These are phyloP conservation scores for Scolanthus callimorphus DNA, from an alignment of 92 coral and sea anemone genomes.

Conservation along the genomic window DNA sequence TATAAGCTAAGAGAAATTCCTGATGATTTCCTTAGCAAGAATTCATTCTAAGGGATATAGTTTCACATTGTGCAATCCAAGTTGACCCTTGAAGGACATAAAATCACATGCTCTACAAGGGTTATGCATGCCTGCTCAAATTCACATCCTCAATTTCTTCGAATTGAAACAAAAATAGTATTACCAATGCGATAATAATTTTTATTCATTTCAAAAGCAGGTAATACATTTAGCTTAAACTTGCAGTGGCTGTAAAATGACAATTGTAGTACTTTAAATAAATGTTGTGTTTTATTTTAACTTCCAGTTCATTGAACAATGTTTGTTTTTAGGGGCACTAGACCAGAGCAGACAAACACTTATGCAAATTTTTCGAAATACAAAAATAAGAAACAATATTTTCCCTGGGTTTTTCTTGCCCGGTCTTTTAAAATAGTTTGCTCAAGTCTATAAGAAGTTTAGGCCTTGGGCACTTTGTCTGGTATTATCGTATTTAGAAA, in stretches of 20 bases:
- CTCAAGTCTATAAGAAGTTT: no score
- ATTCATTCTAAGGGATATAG: no score
- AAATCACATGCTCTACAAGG: not conserved
- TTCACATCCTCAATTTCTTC: not conserved
- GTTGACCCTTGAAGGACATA: not conserved
- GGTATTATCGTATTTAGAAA: no score
- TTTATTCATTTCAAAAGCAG: not conserved
- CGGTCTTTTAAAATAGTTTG: no score
- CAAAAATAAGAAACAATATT: not conserved
- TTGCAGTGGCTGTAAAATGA: no score
- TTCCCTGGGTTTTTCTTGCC: no score
- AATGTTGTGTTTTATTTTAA: not conserved
- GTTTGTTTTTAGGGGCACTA: not conserved
- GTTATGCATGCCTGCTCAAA: slow-evolving; percentile 20
- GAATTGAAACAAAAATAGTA: not conserved
- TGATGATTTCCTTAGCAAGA: no score
- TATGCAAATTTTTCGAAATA: not conserved
- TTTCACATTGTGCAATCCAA: no score
- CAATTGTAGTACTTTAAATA: no score
- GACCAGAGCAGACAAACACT: not conserved
- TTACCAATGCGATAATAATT: not conserved
- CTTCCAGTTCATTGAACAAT: not conserved
- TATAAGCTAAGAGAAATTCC: no score
- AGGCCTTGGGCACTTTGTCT: no score
- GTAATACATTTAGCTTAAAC: no score